These are phyloP conservation scores for Holothuria glaberrima DNA, from an alignment of 35 echinoderm and acorn worm genomes.

Conservation along the genomic window DNA sequence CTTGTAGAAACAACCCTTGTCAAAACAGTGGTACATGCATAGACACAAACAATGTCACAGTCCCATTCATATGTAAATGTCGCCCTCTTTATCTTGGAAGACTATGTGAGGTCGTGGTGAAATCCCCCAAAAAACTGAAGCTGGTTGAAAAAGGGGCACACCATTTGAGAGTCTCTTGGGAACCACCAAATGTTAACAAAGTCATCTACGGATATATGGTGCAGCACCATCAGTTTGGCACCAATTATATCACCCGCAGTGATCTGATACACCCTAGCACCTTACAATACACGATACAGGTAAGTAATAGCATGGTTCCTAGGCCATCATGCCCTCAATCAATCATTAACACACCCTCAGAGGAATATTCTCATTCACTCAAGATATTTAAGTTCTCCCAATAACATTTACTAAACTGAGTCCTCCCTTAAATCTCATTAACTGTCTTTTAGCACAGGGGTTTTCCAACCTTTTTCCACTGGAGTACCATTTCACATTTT, in stretches of 20 bases:
- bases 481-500: too few relatives aligned
- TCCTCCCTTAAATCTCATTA: too few relatives aligned
- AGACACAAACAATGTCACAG: slow-evolving; percentile 6
- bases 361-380: too few relatives aligned
- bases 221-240: slow-evolving; percentile 85
- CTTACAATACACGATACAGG: slow-evolving; percentile 69
- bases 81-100: slow-evolving; percentile 66
- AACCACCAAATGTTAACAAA: slow-evolving; percentile 43
- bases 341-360: too few relatives aligned
- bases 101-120: slow-evolving; percentile 62
- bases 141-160: slow-evolving; percentile 19
- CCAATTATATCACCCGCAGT: slow-evolving; percentile 29
- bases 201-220: slow-evolving; percentile 79
- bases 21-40: slow-evolving; percentile 70
- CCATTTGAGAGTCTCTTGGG: slow-evolving; percentile 59
- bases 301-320: slow-evolving; percentile 32
- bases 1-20: slow-evolving; percentile 49
- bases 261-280: slow-evolving; percentile 73
- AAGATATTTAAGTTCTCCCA: too few relatives aligned
- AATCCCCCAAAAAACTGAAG: slow-evolving; percentile 70
- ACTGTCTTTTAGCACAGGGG: too few relatives aligned
- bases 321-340: too few relatives aligned
- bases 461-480: too few relatives aligned
- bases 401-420: too few relatives aligned
- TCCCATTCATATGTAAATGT: slow-evolving; percentile 59